Evolutionary conservation across 2,113 vertebrate species (phyloP).

Genomic region (Semnornis frantzii): DNA sequence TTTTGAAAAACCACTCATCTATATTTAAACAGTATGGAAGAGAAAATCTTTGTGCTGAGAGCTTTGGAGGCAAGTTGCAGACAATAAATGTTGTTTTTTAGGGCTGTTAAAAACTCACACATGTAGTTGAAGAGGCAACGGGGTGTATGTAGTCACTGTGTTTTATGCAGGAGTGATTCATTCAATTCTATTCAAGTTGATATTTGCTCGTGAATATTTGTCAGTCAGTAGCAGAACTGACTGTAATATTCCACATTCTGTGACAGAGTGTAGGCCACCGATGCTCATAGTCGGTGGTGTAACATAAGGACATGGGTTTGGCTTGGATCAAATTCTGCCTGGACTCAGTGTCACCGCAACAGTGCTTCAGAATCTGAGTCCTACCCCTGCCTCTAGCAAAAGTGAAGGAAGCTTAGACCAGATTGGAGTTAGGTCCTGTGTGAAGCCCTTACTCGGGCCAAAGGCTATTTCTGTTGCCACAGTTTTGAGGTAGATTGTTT

Average conservation of each 20-base stretch:
- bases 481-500: not conserved
- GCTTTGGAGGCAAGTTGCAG: not conserved
- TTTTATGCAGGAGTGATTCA: not conserved
- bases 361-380: fast-evolving
- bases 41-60: constrained; percentile 18
- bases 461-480: not conserved
- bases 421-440: not conserved
- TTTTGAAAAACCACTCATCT: constrained; percentile 62
- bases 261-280: fast-evolving
- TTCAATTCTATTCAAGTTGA: not conserved
- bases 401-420: not conserved
- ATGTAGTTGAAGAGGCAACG: not conserved
- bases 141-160: not conserved
- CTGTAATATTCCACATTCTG: fast-evolving
- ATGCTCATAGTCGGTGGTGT: too few relatives aligned
- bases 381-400: not conserved
- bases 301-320: fast-evolving
- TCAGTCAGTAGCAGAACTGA: not conserved
- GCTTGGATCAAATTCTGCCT: not conserved
- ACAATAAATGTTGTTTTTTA: not conserved
- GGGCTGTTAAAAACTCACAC: not conserved
- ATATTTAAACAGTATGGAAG: constrained; percentile 65
- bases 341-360: fast-evolving
- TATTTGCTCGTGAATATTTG: not conserved
- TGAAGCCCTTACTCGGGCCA: not conserved